Evolutionary conservation across 2,797 vertebrate species (phyloP).

Genomic region (Arctocebus calabarensis): DNA sequence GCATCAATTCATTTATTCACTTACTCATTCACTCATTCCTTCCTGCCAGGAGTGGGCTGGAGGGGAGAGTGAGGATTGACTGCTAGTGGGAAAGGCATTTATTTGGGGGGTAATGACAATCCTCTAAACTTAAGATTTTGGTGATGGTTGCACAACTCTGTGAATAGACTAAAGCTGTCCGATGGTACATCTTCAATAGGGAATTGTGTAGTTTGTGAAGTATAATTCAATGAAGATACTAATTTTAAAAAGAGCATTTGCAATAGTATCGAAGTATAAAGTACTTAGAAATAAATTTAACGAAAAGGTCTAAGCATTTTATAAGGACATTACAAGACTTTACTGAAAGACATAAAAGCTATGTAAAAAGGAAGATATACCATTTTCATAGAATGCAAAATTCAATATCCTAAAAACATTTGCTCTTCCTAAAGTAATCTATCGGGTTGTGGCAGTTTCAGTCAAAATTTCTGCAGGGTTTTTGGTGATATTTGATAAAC

Average conservation of each 20-base stretch:
- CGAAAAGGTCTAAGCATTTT: background rate
- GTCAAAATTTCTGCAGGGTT: background rate
- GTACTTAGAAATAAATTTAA: background rate
- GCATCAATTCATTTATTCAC: background rate
- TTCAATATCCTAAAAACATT: background rate
- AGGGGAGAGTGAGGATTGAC: too few species aligned
- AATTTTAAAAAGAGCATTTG: slow-evolving; percentile 1
- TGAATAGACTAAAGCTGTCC: background rate
- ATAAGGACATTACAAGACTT: background rate
- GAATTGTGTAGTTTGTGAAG: background rate
- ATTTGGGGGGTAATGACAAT: background rate
- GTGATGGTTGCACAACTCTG: background rate
- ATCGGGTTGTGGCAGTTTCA: background rate
- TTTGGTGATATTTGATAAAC: background rate
- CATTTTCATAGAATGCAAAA: background rate
- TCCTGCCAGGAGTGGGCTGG: background rate
- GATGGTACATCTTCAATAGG: background rate
- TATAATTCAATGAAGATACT: background rate
- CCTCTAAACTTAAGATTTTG: background rate
- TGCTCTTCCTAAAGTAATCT: background rate
- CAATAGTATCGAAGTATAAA: background rate
- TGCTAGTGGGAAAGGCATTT: background rate
- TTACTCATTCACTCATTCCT: background rate
- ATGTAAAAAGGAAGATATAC: background rate
- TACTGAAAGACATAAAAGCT: background rate